phyloP scores from a whole-genome alignment of 2,888 invertebrate species.

The Lamellibrachia columna region DNA sequence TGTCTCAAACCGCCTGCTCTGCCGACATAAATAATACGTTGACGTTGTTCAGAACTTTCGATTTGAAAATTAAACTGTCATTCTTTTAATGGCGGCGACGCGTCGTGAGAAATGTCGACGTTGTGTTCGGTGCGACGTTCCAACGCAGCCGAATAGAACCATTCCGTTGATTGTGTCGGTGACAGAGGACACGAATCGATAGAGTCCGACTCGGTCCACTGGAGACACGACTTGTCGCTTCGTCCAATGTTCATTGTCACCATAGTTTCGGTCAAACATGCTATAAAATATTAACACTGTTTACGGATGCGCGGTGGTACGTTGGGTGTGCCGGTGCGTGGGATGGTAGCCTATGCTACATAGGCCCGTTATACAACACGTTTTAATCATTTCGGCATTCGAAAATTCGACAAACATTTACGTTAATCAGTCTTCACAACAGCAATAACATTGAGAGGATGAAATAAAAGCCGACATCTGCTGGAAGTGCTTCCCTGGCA shows the following conservation, averaged over 20 bases:
- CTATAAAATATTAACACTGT: background rate
- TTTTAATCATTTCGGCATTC: background rate
- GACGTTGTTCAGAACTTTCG: background rate
- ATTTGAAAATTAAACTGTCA: background rate
- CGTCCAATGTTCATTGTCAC: background rate
- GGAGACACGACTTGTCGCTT: background rate
- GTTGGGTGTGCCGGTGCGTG: background rate
- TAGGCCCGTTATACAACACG: background rate
- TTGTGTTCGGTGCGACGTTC: background rate
- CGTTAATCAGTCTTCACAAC: background rate
- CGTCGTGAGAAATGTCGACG: background rate
- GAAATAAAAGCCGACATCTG: background rate
- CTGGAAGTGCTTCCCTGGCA: too few species aligned
- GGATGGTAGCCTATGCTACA: background rate
- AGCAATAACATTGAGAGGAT: background rate
- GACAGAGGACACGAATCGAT: background rate
- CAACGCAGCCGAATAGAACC: background rate
- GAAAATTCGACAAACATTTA: background rate
- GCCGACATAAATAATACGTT: background rate
- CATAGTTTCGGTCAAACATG: background rate
- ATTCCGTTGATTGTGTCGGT: background rate
- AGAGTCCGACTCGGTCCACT: background rate
- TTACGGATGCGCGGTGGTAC: background rate
- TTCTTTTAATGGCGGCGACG: background rate
- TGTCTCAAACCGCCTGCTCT: background rate